These are phyloP conservation scores for Entomobrya multifasciata DNA, from an alignment of 2,888 invertebrate genomes.

Conservation along the genomic window DNA sequence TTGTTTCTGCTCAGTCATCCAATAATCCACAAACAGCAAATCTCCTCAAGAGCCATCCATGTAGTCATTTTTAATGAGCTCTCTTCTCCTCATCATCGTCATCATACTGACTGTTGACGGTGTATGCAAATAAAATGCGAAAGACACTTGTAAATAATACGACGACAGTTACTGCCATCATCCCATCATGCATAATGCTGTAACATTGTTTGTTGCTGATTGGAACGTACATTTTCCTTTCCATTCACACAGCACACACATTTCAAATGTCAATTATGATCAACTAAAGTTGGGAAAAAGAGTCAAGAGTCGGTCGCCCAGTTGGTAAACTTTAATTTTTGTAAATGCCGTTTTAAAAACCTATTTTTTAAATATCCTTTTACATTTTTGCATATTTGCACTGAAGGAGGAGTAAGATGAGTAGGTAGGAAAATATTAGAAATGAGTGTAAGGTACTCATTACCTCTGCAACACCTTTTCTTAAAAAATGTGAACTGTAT, in stretches of 20 bases:
- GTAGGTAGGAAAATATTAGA: background rate
- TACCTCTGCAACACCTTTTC: slow-evolving; percentile 48
- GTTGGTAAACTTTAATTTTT: slow-evolving; percentile 29
- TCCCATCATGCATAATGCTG: no score
- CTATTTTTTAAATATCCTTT: background rate
- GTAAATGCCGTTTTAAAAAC: slow-evolving; percentile 33
- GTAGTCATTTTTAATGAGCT: slow-evolving; percentile 69
- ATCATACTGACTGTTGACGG: background rate
- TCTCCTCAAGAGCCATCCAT: background rate
- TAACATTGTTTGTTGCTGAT: slow-evolving; percentile 49
- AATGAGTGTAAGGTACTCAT: slow-evolving; percentile 25
- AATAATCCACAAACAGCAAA: slow-evolving; percentile 1
- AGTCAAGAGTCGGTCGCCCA: slow-evolving; percentile 30
- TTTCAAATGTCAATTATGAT: slow-evolving; percentile 28
- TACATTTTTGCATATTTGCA: slow-evolving; percentile 22
- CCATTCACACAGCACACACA: background rate
- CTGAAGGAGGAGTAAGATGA: background rate
- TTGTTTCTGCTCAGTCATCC: slow-evolving; percentile 65
- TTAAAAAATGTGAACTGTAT: slow-evolving; percentile 5
- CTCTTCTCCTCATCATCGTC: slow-evolving; percentile 19
- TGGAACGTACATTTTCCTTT: slow-evolving; percentile 35
- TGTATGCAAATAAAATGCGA: slow-evolving; percentile 67
- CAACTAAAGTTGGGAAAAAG: background rate
- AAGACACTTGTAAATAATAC: slow-evolving; percentile 65
- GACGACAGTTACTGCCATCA: slow-evolving; percentile 60